Base-by-base conservation (phyloP, 2,797 vertebrate genomes). In the Odontamblyopus rebecca region DNA sequence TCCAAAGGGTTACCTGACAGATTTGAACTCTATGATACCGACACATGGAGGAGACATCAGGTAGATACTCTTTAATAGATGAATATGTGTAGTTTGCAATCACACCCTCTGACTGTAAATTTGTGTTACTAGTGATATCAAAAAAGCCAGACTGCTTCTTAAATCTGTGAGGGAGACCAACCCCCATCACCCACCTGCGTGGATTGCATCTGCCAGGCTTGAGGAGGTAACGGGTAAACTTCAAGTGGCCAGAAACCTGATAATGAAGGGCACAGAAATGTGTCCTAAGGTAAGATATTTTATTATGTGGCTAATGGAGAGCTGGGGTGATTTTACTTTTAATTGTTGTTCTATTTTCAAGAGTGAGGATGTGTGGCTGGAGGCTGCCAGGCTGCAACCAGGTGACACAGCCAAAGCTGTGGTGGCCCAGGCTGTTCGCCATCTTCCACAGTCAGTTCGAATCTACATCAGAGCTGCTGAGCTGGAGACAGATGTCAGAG, bases 261-360 rank as follows among this genome's bases (percentile, higher is more conserved):
- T 99, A 77, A 99, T 99, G 97, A 99, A 99, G 88, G 98, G 97
- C 76, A 98, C 98, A 0, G 98, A 99, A 85, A 99, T 99, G 98
- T 99, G 98, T 86, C 96, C 95, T 2, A 99, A 99, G 97, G 98
- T 99, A 78, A 85, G 15, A 50, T 27, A 18, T 51, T 51, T 50
- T 27, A 29, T 38, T n/a, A 63, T 63, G 16, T 41, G 61, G 11
- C 4, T 23, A 64, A 44, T 61, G 18, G 35, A 26, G 41, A 13
- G 13, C 16, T 50, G 29, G 15, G 16, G 16, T 27, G 35, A 9
- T 11, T 26, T 15, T 27, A 7, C 13, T 5, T 38, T 50, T 27
- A 23, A n/a, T 0, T 71, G 50, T 77, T n/a, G 71, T 15, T 77
- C 61, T 81, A 3, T 54, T 56, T 78, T 38, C 56, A 77, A 98